Conservation (phyloP, 2,888 invertebrate species). For the Patella ulyssiponensis region DNA sequence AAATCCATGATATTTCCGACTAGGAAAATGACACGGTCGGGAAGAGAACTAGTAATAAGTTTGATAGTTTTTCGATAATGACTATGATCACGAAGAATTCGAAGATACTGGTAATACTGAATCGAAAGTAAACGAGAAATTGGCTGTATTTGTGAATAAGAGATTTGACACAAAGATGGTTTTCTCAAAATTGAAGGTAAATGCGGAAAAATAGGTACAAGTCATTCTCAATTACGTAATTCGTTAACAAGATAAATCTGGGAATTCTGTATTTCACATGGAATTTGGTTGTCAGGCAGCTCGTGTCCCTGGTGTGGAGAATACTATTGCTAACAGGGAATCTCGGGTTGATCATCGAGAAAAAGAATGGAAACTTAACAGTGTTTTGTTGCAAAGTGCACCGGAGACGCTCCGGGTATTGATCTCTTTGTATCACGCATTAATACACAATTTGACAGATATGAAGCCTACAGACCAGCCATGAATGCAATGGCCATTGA, state of each 20-base stretch:
- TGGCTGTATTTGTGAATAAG: too few relatives aligned
- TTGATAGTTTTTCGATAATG: too few relatives aligned
- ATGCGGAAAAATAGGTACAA: conserved; percentile 8
- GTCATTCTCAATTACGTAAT: conserved; percentile 17
- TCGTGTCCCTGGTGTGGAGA: conserved; percentile 21
- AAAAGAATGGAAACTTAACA: conserved; percentile 31
- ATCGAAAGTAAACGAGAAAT: too few relatives aligned
- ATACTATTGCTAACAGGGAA: conserved; percentile 23
- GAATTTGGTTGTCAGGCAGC: conserved; percentile 28
- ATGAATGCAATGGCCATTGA: conserved; percentile 26
- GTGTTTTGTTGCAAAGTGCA: conserved; percentile 10
- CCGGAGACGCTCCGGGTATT: conserved; percentile 4
- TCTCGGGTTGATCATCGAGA: conserved; percentile 10
- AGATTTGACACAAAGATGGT: too few relatives aligned
- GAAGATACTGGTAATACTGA: too few relatives aligned
- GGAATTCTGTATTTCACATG: conserved; percentile 15
- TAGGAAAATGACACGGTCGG: too few relatives aligned
- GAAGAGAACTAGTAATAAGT: too few relatives aligned
- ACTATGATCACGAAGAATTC: too few relatives aligned
- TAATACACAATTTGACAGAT: conserved; percentile 25
- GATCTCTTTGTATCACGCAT: conserved; percentile 34
- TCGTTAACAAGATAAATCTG: conserved; percentile 22
- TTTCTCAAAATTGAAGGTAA: too few relatives aligned
- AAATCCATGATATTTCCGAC: too few relatives aligned
- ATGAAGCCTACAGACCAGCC: conserved; percentile 30